These are phyloP conservation scores for Lindbergichthys nudifrons DNA, from an alignment of 2,797 vertebrate genomes.

Conservation along the genomic window DNA sequence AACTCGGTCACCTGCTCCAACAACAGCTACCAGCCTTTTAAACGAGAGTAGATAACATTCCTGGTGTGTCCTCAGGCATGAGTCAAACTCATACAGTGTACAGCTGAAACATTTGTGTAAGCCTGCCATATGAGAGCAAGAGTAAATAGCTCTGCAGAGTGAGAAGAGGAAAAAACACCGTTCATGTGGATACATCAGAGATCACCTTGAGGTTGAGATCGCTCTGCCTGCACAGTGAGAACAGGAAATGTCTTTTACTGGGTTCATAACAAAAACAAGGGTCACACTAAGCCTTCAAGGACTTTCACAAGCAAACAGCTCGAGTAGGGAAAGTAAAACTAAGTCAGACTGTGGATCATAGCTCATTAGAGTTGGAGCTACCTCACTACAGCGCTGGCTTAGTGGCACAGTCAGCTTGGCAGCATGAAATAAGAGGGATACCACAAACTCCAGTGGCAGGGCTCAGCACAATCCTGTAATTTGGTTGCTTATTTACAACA, in stretches of 20 bases:
- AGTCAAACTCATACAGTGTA: slow-evolving; percentile 56
- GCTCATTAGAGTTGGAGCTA: slow-evolving; percentile 46
- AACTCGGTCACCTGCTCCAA: slow-evolving; percentile 73
- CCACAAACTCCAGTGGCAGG: slow-evolving; percentile 67
- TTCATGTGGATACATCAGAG: slow-evolving; percentile 36
- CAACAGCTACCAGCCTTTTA: slow-evolving; percentile 67
- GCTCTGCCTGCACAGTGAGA: slow-evolving; percentile 28
- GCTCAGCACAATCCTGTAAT: slow-evolving; percentile 77
- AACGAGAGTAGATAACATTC: slow-evolving; percentile 80
- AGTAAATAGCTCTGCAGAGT: slow-evolving; percentile 45
- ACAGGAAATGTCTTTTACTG: slow-evolving; percentile 60
- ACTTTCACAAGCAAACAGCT: slow-evolving; percentile 28
- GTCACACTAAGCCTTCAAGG: slow-evolving; percentile 32
- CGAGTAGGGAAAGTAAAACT: slow-evolving; percentile 32
- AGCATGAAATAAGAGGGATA: slow-evolving; percentile 72
- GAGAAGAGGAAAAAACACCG: slow-evolving; percentile 10
- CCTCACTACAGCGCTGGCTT: slow-evolving; percentile 49
- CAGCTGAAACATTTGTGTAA: slow-evolving; percentile 46
- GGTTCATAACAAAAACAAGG: slow-evolving; percentile 49
- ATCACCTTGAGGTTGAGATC: slow-evolving; percentile 63
- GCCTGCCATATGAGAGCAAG: slow-evolving; percentile 33
- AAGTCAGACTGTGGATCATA: slow-evolving; percentile 41
- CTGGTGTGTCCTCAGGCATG: slow-evolving; percentile 71
- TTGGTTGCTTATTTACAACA: slow-evolving; percentile 78
- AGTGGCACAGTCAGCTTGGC: slow-evolving; percentile 68